A percentile compares a stretch with the other conserved stretches of the same genome.
Evolutionary conservation across 2,888 invertebrate species (phyloP).

Genomic region (Phyllotreta cruciferae): DNA sequence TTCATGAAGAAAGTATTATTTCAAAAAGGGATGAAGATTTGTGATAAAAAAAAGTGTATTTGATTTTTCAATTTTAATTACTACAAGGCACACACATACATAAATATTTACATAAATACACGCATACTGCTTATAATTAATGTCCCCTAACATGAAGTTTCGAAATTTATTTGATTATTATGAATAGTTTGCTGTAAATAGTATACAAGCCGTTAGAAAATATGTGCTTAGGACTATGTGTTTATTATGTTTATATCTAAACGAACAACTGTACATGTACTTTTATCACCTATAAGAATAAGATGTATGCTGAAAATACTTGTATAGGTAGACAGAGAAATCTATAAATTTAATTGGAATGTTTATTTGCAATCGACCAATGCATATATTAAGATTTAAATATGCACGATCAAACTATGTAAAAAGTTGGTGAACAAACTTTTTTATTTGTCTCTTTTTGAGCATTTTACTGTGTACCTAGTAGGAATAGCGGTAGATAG

Average conservation of each 20-base stretch:
- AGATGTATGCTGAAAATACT: slow-evolving; percentile 8
- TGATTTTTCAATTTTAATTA: slow-evolving; percentile 58
- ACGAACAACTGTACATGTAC: slow-evolving; percentile 33
- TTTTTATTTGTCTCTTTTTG: too few species aligned
- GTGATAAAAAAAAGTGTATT: slow-evolving; percentile 1
- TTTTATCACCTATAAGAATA: slow-evolving; percentile 4
- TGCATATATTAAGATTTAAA: too few species aligned
- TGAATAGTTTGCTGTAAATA: slow-evolving; percentile 29
- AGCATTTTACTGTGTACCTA: too few species aligned
- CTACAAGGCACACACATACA: slow-evolving; percentile 75
- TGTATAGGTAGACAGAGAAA: not conserved
- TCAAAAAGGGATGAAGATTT: not conserved
- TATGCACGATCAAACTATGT: too few species aligned
- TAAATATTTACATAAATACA: slow-evolving; percentile 62
- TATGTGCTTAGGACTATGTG: slow-evolving; percentile 38
- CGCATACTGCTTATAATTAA: slow-evolving; percentile 51
- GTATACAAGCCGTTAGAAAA: slow-evolving; percentile 45
- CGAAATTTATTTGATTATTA: slow-evolving; percentile 39
- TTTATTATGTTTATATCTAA: slow-evolving; percentile 26
- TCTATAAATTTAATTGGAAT: not conserved
- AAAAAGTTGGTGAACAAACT: too few species aligned
- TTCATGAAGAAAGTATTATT: too few species aligned
- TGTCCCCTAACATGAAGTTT: slow-evolving; percentile 43
- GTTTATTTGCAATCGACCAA: not conserved
- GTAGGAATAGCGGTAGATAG: too few species aligned